Conservation (phyloP, 2,888 invertebrate species). For the Macrophya annulata region DNA sequence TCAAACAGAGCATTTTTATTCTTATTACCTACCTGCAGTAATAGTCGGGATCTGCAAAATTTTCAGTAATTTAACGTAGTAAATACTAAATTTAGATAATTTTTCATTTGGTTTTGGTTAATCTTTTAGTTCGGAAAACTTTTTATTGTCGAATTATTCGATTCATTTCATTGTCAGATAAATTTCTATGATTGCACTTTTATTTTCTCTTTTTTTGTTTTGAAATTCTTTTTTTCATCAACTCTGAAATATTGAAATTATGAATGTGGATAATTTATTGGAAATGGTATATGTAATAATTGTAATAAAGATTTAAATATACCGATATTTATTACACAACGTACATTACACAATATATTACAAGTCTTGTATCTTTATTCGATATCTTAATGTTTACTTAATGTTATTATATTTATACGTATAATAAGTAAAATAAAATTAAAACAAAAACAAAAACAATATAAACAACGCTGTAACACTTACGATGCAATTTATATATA, state of each 20-base stretch:
- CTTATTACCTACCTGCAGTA: background rate
- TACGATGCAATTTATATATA: background rate
- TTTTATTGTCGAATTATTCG: too few species aligned
- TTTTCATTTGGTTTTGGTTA: background rate
- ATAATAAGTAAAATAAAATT: background rate
- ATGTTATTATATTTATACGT: slow-evolving; percentile 31
- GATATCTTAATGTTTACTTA: slow-evolving; percentile 13
- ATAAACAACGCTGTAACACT: background rate
- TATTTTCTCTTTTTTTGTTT: background rate
- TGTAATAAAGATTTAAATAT: background rate
- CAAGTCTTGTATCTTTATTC: slow-evolving; percentile 36
- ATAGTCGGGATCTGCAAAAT: background rate
- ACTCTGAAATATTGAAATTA: too few species aligned
- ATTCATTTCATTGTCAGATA: too few species aligned
- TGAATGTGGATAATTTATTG: background rate
- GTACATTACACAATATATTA: slow-evolving; percentile 53
- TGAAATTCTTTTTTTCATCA: background rate
- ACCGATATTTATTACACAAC: slow-evolving; percentile 44
- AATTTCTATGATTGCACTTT: background rate
- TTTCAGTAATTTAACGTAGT: background rate
- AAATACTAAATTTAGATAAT: background rate
- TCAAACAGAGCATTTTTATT: background rate
- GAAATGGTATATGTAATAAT: background rate
- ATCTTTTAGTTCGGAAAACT: too few species aligned
- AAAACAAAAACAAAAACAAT: background rate